Conservation (phyloP, 1,140 invertebrate species). For the Coelopa frigida region DNA sequence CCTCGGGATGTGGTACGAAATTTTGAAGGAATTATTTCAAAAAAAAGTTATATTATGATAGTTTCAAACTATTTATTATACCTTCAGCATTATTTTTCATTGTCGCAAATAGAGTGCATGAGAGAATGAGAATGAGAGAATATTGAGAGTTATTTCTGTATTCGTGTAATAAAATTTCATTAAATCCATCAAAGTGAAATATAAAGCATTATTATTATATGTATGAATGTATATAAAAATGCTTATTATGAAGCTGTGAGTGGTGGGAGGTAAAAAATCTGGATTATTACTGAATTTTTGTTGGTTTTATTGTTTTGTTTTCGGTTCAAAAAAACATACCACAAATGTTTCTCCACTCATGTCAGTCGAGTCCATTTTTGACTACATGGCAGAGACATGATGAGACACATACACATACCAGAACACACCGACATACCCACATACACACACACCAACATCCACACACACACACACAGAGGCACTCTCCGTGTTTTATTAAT, state of each 20-base stretch:
- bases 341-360: constrained; percentile 35
- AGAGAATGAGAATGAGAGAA: too few species aligned
- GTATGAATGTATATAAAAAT: neutral
- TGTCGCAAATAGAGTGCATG: too few species aligned
- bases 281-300: too few species aligned
- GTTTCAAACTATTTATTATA: too few species aligned
- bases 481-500: neutral
- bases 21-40: too few species aligned
- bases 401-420: constrained; percentile 2
- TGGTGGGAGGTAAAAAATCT: too few species aligned
- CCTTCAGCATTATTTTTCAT: too few species aligned
- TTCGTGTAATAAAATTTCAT: constrained; percentile 3
- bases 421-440: neutral
- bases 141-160: constrained; percentile 5
- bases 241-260: too few species aligned
- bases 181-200: constrained; percentile 5
- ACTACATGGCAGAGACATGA: neutral
- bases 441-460: neutral
- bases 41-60: too few species aligned
- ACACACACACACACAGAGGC: neutral
- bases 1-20: too few species aligned
- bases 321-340: constrained; percentile 45
- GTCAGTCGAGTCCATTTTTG: constrained; percentile 34
- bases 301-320: too few species aligned
- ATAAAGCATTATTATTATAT: neutral